A percentile compares a stretch with the other conserved stretches of the same genome.
These are phyloP conservation scores for Anastatus disparis DNA, from an alignment of 1,140 invertebrate genomes.

Conservation along the genomic window DNA sequence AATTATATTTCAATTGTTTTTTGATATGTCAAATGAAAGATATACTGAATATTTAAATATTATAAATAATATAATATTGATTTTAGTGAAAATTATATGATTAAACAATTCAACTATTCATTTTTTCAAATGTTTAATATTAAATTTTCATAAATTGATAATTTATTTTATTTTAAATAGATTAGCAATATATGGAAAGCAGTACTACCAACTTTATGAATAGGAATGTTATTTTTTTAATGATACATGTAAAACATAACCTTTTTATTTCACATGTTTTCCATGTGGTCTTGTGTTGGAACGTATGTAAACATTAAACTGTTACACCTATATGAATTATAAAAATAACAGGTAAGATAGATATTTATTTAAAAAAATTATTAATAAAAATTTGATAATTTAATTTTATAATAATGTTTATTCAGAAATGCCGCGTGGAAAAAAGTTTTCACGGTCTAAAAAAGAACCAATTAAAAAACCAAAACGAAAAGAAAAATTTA, in stretches of 20 bases:
- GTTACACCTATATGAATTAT: background rate
- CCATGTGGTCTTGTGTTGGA: slow-evolving; percentile 18
- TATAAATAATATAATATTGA: too few relatives aligned
- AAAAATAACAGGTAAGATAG: background rate
- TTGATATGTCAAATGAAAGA: too few relatives aligned
- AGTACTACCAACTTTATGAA: too few relatives aligned
- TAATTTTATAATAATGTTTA: background rate
- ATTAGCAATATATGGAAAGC: too few relatives aligned
- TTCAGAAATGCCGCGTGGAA: slow-evolving; percentile 47
- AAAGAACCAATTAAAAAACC: slow-evolving; percentile 36
- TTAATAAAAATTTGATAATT: background rate
- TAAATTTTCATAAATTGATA: too few relatives aligned
- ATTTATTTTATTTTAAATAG: too few relatives aligned
- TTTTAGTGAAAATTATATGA: too few relatives aligned
- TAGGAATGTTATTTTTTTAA: too few relatives aligned
- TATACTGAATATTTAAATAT: too few relatives aligned
- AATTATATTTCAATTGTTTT: too few relatives aligned
- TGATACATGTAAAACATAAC: slow-evolving; percentile 9
- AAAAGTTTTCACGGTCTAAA: slow-evolving; percentile 42
- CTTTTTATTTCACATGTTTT: background rate
- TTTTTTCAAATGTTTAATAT: too few relatives aligned
- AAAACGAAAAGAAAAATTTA: slow-evolving; percentile 57
- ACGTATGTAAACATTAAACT: background rate
- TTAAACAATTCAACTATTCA: too few relatives aligned
- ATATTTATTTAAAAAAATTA: background rate